Evolutionary conservation across 37 sponge, comb jelly and placozoan genomes (phyloP), one percentile per base, ranked within the genome.

Genomic region (Ephydatia muelleri): DNA sequence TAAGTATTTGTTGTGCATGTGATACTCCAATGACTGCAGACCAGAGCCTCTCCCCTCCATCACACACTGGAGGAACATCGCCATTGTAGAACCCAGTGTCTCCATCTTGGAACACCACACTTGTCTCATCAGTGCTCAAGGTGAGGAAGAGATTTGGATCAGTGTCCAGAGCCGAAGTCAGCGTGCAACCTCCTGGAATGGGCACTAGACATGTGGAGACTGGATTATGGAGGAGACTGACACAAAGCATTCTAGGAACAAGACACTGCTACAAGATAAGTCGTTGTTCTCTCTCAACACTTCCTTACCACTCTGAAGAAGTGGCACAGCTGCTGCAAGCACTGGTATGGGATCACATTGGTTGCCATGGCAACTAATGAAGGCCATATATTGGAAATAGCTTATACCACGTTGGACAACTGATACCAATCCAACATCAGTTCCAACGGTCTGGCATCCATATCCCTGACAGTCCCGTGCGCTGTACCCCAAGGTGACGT

Each of bases 141-240:
- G 78, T 43, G 5, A 78, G 6, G 34, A 30, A 25, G 28, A 88
- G 26, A 22, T 70, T 36, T 40, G 88, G 76, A 27, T 88, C 88
- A 31, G 66, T 70, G 29, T 75, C 77, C 23, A 88, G 83, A 34
- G 48, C n/a, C 39, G 88, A 82, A 26, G 83, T 83, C 39, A 71
- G 26, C 67, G 76, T 47, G 30, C 87, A 87, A 4, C 82, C 87
- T 2, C 87, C 87, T 30, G 87, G 87, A 67, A 87, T 72, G 6
- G 87, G 87, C 43, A 67, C 87, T 87, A 43, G 36, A 32, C 38
- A 65, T n/a, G n/a, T n/a, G n/a, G n/a, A n/a, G n/a, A n/a, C n/a
- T n/a, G n/a, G n/a, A n/a, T n/a, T n/a, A n/a, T n/a, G n/a, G n/a
- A n/a, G n/a, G n/a, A n/a, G n/a, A n/a, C n/a, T n/a, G n/a, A 43